Evolutionary conservation across 2,797 vertebrate genomes (phyloP).

Genomic region (Parambassis ranga): DNA sequence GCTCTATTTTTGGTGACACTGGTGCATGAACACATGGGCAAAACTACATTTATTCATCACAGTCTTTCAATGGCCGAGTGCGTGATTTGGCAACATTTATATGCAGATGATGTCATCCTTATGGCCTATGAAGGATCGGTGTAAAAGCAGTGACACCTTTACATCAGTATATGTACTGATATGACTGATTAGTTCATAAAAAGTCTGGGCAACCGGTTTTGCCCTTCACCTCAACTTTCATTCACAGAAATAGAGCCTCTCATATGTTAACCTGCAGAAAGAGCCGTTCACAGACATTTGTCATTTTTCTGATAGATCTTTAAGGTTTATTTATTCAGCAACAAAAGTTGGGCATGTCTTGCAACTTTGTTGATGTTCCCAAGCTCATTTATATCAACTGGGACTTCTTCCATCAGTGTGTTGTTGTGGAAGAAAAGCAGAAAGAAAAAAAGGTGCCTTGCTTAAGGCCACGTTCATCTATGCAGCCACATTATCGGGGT

Average conservation of each 20-base stretch:
- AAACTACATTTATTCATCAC: background rate
- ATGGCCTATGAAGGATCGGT: background rate
- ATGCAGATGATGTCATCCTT: conserved; percentile 17
- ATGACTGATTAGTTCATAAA: too few relatives aligned
- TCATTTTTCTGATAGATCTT: conserved; percentile 5
- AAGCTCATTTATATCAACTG: conserved; percentile 15
- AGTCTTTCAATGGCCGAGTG: background rate
- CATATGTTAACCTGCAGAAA: background rate
- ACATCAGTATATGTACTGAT: too few relatives aligned
- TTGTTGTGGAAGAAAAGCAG: conserved; percentile 14
- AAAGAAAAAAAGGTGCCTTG: background rate
- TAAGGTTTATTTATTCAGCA: conserved; percentile 42
- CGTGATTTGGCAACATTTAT: background rate
- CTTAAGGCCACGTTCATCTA: background rate
- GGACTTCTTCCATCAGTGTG: background rate
- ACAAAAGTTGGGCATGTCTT: conserved; percentile 57
- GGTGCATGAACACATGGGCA: background rate
- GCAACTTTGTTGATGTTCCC: conserved; percentile 33
- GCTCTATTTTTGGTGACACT: conserved; percentile 20
- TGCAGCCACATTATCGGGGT: conserved; percentile 1
- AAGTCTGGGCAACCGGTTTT: background rate
- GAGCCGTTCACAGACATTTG: background rate
- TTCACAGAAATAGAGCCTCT: conserved; percentile 25
- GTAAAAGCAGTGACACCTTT: too few relatives aligned
- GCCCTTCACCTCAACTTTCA: too few relatives aligned